These are phyloP conservation scores for Drosophila pectinifera DNA, from an alignment of 1,140 invertebrate genomes.

Conservation along the genomic window DNA sequence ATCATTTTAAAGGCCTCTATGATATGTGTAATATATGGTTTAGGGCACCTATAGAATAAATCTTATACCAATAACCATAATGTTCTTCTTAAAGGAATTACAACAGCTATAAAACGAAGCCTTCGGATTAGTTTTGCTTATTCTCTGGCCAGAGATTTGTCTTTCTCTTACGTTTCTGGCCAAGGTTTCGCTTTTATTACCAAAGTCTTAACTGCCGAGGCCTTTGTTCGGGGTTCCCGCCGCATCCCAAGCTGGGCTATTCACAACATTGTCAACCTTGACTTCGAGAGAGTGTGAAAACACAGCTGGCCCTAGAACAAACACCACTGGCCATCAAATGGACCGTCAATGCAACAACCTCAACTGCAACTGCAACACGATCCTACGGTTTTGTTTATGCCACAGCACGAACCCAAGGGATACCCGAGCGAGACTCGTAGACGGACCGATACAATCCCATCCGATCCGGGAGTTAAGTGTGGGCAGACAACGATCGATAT, in stretches of 20 bases:
- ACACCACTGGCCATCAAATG: conserved; percentile 43
- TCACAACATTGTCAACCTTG: conserved; percentile 42
- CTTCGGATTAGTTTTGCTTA: conserved; percentile 17
- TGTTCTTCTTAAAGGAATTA: conserved; percentile 5
- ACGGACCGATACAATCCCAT: conserved; percentile 15
- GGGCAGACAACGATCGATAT: conserved; percentile 51
- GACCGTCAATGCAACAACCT: conserved; percentile 41
- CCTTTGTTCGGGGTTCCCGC: conserved; percentile 4
- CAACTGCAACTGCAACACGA: conserved; percentile 54
- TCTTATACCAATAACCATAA: background rate
- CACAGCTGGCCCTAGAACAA: conserved; percentile 63
- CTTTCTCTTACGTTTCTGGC: conserved; percentile 1
- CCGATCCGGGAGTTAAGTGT: conserved; percentile 45
- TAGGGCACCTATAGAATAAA: background rate
- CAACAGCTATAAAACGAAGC: conserved; percentile 3
- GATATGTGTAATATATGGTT: too few species aligned
- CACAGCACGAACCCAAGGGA: conserved; percentile 59
- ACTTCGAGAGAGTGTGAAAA: conserved; percentile 59
- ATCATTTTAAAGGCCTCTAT: too few species aligned
- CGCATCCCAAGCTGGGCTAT: conserved; percentile 26
- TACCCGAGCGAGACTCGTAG: conserved; percentile 22
- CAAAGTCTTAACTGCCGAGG: conserved; percentile 3
- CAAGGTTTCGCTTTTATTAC: conserved; percentile 38
- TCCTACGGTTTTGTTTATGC: conserved; percentile 71
- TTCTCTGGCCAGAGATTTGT: conserved; percentile 3